Evolutionary conservation across 1,140 invertebrate species (phyloP).

Genomic region (Notospermus geniculatus): DNA sequence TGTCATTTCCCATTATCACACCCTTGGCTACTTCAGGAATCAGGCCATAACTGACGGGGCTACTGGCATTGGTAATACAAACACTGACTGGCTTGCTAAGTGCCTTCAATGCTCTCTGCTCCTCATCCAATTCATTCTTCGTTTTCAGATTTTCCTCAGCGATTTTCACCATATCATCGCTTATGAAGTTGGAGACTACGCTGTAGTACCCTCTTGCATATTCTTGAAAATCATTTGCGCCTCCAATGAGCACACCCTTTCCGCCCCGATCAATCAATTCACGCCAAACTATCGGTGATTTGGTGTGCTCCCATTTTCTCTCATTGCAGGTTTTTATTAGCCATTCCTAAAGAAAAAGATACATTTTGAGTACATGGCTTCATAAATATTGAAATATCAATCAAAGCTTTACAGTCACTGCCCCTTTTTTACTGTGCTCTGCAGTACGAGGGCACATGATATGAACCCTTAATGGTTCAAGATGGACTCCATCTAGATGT

Average conservation of each 20-base stretch:
- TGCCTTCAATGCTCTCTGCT: conserved; percentile 33
- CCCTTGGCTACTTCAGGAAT: conserved; percentile 38
- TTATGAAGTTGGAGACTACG: conserved; percentile 42
- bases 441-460: no score
- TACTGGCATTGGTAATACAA: conserved; percentile 48
- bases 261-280: conserved; percentile 55
- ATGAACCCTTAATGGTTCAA: no score
- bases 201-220: conserved; percentile 54
- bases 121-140: conserved; percentile 43
- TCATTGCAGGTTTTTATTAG: conserved; percentile 38
- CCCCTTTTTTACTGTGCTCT: no score
- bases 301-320: conserved; percentile 45
- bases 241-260: conserved; percentile 56
- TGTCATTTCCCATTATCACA: conserved; percentile 39
- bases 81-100: conserved; percentile 42
- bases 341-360: conserved; percentile 43
- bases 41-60: conserved; percentile 37
- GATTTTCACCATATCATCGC: conserved; percentile 46
- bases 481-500: no score
- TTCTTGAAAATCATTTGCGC: conserved; percentile 56
- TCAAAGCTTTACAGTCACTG: no score
- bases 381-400: no score
- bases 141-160: conserved; percentile 42
- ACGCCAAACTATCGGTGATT: conserved; percentile 56
- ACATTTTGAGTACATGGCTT: no score